A percentile compares a stretch with the other conserved stretches of the same genome.
Conservation (phyloP, 2,113 vertebrate genomes). For the Thinocorus orbignyianus region DNA sequence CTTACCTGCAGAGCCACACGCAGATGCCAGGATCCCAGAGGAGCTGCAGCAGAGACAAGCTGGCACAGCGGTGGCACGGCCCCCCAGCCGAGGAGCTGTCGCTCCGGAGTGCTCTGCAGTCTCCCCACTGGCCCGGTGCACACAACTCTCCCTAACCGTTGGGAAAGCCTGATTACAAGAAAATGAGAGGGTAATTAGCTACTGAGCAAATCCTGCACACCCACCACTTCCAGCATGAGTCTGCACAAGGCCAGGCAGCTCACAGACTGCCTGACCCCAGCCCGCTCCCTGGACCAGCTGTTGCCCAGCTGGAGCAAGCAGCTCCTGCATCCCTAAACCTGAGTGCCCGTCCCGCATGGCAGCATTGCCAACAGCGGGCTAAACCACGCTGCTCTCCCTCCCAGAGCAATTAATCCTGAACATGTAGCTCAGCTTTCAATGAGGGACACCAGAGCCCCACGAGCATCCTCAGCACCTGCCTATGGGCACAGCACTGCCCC, state of each 20-base stretch:
- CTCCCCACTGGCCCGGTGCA: not conserved
- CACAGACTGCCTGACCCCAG: not conserved
- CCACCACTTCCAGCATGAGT: not conserved
- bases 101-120: fast-evolving
- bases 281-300: fast-evolving
- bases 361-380: not conserved
- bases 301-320: fast-evolving
- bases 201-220: not conserved
- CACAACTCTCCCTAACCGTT: not conserved
- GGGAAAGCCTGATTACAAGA: not conserved
- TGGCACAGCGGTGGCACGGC: not conserved
- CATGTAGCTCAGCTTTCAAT: not conserved
- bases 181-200: not conserved
- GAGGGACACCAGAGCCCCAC: not conserved
- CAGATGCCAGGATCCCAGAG: not conserved
- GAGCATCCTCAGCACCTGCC: not conserved
- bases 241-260: not conserved
- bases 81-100: fast-evolving
- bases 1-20: not conserved
- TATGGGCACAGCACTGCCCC: not conserved
- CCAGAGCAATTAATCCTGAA: not conserved
- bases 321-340: not conserved
- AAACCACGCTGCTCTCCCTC: fast-evolving
- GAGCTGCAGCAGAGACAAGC: not conserved
- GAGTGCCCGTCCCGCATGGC: fast-evolving